A percentile compares a stretch with the other conserved stretches of the same genome.
phyloP scores from a whole-genome alignment of 2,888 invertebrate genomes.

The Acanthosepion lycidas region DNA sequence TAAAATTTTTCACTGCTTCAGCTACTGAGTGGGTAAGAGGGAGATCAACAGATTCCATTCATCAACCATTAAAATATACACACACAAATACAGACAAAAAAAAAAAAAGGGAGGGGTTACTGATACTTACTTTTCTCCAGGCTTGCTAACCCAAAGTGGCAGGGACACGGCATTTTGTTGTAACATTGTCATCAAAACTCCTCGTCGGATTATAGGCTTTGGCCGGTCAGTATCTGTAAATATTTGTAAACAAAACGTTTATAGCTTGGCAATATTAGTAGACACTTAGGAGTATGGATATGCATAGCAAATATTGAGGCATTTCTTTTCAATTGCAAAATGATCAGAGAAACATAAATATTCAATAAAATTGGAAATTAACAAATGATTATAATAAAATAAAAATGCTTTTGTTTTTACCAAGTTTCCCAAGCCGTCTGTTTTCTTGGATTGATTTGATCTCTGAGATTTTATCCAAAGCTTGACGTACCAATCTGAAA shows the following conservation, averaged over 20 bases:
- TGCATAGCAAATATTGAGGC: too few relatives aligned
- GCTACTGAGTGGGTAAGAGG: too few relatives aligned
- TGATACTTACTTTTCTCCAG: slow-evolving; percentile 80
- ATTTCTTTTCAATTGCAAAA: too few relatives aligned
- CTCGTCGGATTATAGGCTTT: slow-evolving; percentile 92
- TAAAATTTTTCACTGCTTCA: too few relatives aligned
- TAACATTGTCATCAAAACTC: slow-evolving; percentile 96
- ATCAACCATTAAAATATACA: too few relatives aligned
- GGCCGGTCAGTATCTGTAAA: slow-evolving; percentile 64
- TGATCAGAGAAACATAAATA: too few relatives aligned
- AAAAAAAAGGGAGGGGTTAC: too few relatives aligned
- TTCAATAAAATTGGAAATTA: neutral
- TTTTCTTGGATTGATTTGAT: slow-evolving; percentile 92
- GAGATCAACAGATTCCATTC: too few relatives aligned
- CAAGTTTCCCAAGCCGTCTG: slow-evolving; percentile 77
- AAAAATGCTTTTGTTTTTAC: neutral
- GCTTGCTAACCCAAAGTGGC: slow-evolving; percentile 89
- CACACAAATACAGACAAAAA: too few relatives aligned
- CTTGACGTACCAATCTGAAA: slow-evolving; percentile 81
- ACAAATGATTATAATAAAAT: neutral
- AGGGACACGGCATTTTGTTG: slow-evolving; percentile 92
- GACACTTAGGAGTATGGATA: too few relatives aligned
- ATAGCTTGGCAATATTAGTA: too few relatives aligned
- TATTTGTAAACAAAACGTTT: too few relatives aligned
- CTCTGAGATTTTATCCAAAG: slow-evolving; percentile 89